phyloP scores from a whole-genome alignment of 92 coral and sea anemone genomes.

The Parazoanthus darwini region DNA sequence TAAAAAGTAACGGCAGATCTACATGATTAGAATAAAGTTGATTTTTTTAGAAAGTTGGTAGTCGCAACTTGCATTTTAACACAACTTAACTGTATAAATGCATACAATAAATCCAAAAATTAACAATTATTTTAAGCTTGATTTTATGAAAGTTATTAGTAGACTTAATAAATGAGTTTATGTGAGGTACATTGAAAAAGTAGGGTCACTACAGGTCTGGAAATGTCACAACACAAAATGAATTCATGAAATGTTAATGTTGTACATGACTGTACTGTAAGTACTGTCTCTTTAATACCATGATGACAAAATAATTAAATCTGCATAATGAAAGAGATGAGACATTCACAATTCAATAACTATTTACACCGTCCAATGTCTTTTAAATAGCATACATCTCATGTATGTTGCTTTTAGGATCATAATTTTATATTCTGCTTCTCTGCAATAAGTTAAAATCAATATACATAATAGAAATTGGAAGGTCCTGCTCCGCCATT shows the following conservation, averaged over 20 bases:
- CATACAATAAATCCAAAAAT: neutral
- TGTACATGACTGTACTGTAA: too few relatives aligned
- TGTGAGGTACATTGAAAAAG: too few relatives aligned
- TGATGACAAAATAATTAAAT: neutral
- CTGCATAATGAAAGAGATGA: constrained; percentile 20
- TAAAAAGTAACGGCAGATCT: neutral
- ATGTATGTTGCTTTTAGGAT: constrained; percentile 57
- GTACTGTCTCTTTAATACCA: neutral
- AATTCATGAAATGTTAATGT: neutral
- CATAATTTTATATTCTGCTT: constrained; percentile 51
- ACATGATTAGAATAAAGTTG: neutral
- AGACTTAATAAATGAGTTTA: too few relatives aligned
- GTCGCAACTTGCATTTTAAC: too few relatives aligned
- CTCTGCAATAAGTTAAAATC: constrained; percentile 47
- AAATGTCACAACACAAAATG: neutral
- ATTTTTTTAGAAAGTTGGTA: neutral
- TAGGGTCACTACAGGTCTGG: neutral
- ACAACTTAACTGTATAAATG: too few relatives aligned
- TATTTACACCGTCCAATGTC: constrained; percentile 36
- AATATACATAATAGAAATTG: constrained; percentile 82
- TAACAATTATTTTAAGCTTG: neutral
- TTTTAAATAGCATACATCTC: constrained; percentile 80
- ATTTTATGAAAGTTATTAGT: neutral
- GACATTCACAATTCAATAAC: neutral
- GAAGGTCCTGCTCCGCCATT: constrained; percentile 65